Conservation (phyloP, 2,888 invertebrate genomes). For the Megaustenia siamemsis region DNA sequence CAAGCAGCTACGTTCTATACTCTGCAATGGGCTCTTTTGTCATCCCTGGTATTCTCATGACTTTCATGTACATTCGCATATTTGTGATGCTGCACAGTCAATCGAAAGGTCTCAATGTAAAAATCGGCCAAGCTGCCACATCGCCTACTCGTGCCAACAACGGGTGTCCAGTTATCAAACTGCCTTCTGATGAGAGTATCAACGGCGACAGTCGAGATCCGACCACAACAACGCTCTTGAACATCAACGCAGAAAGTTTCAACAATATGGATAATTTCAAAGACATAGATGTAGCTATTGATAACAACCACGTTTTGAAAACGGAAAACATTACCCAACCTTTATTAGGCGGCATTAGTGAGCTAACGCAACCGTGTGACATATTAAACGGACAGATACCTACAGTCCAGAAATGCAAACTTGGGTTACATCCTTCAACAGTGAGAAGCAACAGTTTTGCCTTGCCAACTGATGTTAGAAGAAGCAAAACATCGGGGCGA, state of each 20-base stretch:
- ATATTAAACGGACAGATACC: background rate
- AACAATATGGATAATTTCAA: conserved; percentile 14
- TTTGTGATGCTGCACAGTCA: conserved; percentile 76
- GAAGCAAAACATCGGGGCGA: background rate
- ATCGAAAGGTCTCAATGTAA: conserved; percentile 58
- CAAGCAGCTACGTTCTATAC: conserved; percentile 78
- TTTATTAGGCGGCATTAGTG: background rate
- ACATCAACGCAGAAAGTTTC: conserved; percentile 33
- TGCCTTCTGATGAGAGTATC: conserved; percentile 35
- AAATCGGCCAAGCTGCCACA: background rate
- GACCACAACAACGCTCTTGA: conserved; percentile 50
- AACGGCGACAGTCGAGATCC: conserved; percentile 44
- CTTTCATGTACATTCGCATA: conserved; percentile 78
- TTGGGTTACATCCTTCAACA: background rate
- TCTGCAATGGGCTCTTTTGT: conserved; percentile 80
- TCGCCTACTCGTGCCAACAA: background rate
- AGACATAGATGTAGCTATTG: conserved; percentile 2
- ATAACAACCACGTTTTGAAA: background rate
- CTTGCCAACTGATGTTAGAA: background rate
- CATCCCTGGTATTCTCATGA: conserved; percentile 78
- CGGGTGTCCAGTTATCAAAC: conserved; percentile 44
- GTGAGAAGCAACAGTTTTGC: conserved; percentile 46
- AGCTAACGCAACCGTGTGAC: too few relatives aligned
- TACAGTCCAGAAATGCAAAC: background rate
- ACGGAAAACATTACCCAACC: background rate